Conservation (phyloP, 2,888 invertebrate genomes). For the Hymenopus coronatus region DNA sequence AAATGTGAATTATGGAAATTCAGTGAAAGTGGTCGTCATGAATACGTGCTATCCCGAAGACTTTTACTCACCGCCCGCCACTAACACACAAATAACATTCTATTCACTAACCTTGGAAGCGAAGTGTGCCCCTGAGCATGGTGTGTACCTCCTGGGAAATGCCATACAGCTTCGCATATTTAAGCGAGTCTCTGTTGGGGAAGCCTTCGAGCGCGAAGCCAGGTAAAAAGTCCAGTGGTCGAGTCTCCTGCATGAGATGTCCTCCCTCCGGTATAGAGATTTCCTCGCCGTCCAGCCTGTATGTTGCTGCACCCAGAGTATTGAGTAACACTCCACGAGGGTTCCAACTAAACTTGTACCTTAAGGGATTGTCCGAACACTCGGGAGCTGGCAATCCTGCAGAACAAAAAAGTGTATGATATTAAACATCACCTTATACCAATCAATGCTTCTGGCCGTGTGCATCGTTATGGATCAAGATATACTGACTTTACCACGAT, state of each 20-base stretch:
- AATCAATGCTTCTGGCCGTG: too few relatives aligned
- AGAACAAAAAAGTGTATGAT: neutral
- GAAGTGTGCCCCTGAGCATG: slow-evolving; percentile 87
- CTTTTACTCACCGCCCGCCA: too few relatives aligned
- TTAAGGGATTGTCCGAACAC: slow-evolving; percentile 82
- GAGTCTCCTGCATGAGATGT: slow-evolving; percentile 78
- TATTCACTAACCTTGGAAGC: slow-evolving; percentile 65
- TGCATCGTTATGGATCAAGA: too few relatives aligned
- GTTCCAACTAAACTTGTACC: slow-evolving; percentile 97
- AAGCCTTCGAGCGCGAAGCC: slow-evolving; percentile 96
- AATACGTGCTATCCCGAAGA: too few relatives aligned
- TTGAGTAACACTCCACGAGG: slow-evolving; percentile 91
- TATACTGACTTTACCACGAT: too few relatives aligned
- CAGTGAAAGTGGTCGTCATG: too few relatives aligned
- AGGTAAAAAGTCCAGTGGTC: slow-evolving; percentile 84
- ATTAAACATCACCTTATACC: too few relatives aligned
- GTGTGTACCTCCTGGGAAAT: slow-evolving; percentile 81
- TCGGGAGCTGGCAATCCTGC: slow-evolving; percentile 93
- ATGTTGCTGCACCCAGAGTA: slow-evolving; percentile 86
- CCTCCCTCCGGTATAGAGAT: slow-evolving; percentile 89
- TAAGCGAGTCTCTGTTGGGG: slow-evolving; percentile 93
- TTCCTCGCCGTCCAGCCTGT: slow-evolving; percentile 74
- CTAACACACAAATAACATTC: too few relatives aligned
- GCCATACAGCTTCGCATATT: slow-evolving; percentile 84
- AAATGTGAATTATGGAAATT: too few relatives aligned